phyloP scores from a whole-genome alignment of 2,888 invertebrate genomes.

The Pemphredon lugubris region DNA sequence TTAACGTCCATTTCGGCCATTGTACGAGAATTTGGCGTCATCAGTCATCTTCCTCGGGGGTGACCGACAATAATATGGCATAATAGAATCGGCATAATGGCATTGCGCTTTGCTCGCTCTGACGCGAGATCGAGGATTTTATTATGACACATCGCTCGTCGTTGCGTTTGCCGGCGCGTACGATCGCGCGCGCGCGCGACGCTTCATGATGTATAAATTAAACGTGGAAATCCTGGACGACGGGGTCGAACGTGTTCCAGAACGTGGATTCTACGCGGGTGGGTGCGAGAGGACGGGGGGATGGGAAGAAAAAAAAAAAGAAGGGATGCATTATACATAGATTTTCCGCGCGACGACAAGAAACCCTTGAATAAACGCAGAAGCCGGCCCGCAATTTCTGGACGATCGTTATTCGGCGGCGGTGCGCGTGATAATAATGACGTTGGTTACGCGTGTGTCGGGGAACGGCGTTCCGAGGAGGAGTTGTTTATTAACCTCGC shows the following conservation, averaged over 20 bases:
- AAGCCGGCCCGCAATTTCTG: neutral
- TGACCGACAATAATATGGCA: conserved; percentile 72
- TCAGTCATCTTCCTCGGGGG: conserved; percentile 75
- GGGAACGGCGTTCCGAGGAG: no score
- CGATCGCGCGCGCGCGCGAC: conserved; percentile 42
- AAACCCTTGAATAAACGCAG: conserved; percentile 14
- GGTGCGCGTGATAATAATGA: no score
- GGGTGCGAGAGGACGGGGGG: neutral
- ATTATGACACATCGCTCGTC: conserved; percentile 78
- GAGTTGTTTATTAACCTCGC: no score
- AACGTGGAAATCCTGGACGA: conserved; percentile 31
- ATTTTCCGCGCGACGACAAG: neutral
- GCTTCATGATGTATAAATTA: conserved; percentile 49
- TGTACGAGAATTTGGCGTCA: conserved; percentile 70
- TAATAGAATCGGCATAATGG: conserved; percentile 73
- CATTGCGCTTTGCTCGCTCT: conserved; percentile 51
- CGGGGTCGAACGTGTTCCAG: neutral
- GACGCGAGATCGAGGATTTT: conserved; percentile 77
- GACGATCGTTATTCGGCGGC: no score
- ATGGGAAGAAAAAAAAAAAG: neutral
- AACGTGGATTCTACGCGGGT: no score
- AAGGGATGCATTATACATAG: conserved; percentile 28
- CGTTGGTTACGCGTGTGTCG: no score
- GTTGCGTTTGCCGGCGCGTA: conserved; percentile 65
- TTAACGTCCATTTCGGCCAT: conserved; percentile 65